These are phyloP conservation scores for Atractosteus spatula DNA, from an alignment of 2,113 vertebrate genomes.

Conservation along the genomic window DNA sequence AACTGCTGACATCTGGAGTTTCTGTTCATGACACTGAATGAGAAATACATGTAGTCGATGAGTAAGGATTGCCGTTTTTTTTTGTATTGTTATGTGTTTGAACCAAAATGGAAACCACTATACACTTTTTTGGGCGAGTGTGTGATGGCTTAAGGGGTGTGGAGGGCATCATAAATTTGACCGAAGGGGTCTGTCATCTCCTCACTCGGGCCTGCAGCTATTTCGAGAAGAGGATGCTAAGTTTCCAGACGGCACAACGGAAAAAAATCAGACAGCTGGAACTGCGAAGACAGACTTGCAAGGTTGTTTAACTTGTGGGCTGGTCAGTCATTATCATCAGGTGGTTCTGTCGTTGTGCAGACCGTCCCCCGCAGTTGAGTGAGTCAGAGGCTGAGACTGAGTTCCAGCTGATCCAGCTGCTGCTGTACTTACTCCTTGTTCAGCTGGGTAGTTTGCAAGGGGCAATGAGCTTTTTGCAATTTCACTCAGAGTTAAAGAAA, in stretches of 20 bases:
- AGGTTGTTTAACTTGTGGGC: conserved; percentile 18
- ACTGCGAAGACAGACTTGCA: not conserved
- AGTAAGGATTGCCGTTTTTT: not conserved
- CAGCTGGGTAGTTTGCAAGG: too few relatives aligned
- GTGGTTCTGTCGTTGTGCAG: conserved; percentile 21
- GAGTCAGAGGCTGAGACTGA: not conserved
- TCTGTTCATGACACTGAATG: not conserved
- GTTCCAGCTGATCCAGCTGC: too few relatives aligned
- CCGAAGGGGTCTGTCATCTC: not conserved
- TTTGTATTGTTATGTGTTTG: not conserved
- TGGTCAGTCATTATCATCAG: conserved; percentile 13
- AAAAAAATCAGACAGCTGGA: conserved; percentile 14
- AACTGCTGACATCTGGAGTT: conserved; percentile 3
- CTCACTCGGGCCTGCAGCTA: not conserved
- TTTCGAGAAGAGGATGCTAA: not conserved
- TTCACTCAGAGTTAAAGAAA: too few relatives aligned
- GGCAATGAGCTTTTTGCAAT: too few relatives aligned
- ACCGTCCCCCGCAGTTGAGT: conserved; percentile 23
- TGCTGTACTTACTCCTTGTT: too few relatives aligned
- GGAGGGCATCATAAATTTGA: not conserved
- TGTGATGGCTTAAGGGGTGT: not conserved
- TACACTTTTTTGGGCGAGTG: not conserved
- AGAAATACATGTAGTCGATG: not conserved
- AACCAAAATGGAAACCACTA: not conserved
- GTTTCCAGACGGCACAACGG: not conserved